These are phyloP conservation scores for Syrphus vitripennis DNA, from an alignment of 2,888 invertebrate species.

Conservation along the genomic window DNA sequence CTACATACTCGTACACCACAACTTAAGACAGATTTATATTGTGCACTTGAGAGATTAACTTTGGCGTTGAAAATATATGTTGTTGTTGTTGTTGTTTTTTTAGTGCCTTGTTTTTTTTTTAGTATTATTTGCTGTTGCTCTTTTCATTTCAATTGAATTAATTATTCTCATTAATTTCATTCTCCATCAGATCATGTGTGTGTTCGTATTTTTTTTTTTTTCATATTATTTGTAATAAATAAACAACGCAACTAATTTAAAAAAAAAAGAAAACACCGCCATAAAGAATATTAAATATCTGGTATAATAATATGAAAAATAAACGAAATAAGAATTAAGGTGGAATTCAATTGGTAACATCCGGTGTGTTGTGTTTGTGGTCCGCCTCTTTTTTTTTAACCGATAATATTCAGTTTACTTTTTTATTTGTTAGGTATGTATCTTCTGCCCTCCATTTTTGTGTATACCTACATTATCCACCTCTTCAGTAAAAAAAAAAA, in stretches of 20 bases:
- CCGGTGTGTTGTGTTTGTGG: constrained; percentile 54
- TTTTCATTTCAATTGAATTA: constrained; percentile 64
- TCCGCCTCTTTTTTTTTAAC: constrained; percentile 42
- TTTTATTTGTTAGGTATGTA: constrained; percentile 11
- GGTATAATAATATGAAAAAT: constrained; percentile 37
- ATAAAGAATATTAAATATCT: constrained; percentile 37
- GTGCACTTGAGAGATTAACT: constrained; percentile 55
- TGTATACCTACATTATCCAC: constrained; percentile 1
- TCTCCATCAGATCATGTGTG: constrained; percentile 30
- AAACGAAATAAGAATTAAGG: constrained; percentile 66
- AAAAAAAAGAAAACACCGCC: not conserved
- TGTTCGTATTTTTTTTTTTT: not conserved
- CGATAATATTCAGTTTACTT: constrained; percentile 4
- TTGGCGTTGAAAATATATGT: constrained; percentile 12
- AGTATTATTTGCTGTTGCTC: constrained; percentile 24
- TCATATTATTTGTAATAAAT: constrained; percentile 16
- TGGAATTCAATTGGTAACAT: constrained; percentile 71
- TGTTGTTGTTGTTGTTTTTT: constrained; percentile 2
- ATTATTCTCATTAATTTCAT: constrained; percentile 62
- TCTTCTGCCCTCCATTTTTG: constrained; percentile 30
- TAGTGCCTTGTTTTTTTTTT: not conserved
- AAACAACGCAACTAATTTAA: constrained; percentile 32
- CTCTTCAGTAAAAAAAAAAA: constrained; percentile 30
- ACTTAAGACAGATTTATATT: not conserved
- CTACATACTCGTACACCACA: not conserved